Conservation (phyloP, 2,888 invertebrate species). For the Phlogophora meticulosa region DNA sequence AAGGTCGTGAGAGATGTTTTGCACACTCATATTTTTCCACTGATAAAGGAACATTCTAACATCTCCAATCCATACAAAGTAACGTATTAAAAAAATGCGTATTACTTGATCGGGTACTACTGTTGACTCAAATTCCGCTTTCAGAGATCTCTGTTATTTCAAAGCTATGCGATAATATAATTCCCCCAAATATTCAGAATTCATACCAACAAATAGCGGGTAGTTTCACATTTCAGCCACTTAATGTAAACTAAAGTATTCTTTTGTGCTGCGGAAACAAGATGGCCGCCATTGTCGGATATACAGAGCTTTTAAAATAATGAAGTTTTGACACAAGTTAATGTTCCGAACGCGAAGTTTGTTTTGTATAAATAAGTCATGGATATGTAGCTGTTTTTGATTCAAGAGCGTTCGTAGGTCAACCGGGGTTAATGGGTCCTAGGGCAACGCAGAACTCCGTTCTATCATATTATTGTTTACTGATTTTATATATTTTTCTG, state of each 20-base stretch:
- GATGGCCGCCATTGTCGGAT: slow-evolving; percentile 21
- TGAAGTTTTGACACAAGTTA: slow-evolving; percentile 58
- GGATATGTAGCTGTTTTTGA: neutral
- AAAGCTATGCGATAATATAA: neutral
- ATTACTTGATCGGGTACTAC: neutral
- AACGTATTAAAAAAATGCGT: no score
- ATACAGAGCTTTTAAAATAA: slow-evolving; percentile 67
- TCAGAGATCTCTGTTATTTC: neutral
- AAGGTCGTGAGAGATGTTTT: neutral
- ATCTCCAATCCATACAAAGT: neutral
- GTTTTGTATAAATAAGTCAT: slow-evolving; percentile 23
- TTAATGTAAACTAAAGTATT: slow-evolving; percentile 37
- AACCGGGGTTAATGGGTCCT: neutral
- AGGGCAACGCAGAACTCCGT: no score
- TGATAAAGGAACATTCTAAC: neutral
- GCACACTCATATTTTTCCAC: neutral
- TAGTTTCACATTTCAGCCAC: slow-evolving; percentile 18
- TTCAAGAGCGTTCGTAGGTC: neutral
- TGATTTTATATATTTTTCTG: neutral
- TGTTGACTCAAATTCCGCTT: neutral
- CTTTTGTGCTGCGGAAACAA: slow-evolving; percentile 40
- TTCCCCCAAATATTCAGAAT: slow-evolving; percentile 9
- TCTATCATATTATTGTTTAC: neutral
- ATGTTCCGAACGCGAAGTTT: slow-evolving; percentile 18
- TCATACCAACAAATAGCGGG: neutral